A percentile compares a stretch with the other conserved stretches of the same genome.
These are phyloP conservation scores for Artibeus jamaicensis DNA, from an alignment of 2,797 vertebrate genomes.

Conservation along the genomic window DNA sequence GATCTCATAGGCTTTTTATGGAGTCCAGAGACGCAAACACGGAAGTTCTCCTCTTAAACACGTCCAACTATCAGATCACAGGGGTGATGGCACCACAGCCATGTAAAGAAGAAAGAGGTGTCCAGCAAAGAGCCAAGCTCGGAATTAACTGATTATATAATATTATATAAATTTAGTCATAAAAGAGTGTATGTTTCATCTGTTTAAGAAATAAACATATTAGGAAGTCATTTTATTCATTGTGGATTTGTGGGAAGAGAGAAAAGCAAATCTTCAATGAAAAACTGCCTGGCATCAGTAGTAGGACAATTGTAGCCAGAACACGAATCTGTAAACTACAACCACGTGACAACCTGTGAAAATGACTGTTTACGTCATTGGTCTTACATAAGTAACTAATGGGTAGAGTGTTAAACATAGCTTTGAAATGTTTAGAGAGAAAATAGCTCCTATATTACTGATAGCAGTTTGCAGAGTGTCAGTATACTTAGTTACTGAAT, in stretches of 20 bases:
- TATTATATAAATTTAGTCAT: not conserved
- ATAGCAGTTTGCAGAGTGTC: not conserved
- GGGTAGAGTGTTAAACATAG: constrained; percentile 7
- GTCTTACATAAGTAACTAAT: constrained; percentile 4
- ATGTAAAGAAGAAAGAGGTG: not conserved
- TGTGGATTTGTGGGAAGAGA: not conserved
- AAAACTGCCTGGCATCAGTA: not conserved
- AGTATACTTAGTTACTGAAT: not conserved
- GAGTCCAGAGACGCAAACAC: not conserved
- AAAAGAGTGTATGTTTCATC: not conserved
- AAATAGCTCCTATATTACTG: not conserved
- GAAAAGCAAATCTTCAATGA: not conserved
- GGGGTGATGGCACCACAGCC: not conserved
- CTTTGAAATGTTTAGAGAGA: constrained; percentile 9
- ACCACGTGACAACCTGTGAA: not conserved
- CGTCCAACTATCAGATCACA: not conserved
- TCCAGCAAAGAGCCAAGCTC: not conserved
- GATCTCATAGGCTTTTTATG: not conserved
- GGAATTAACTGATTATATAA: not conserved
- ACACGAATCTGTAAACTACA: not conserved
- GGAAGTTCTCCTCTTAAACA: not conserved
- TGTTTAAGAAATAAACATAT: not conserved
- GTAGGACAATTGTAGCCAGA: not conserved
- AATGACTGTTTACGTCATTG: not conserved
- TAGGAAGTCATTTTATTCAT: not conserved